Base-by-base conservation (phyloP, 2,797 vertebrate genomes). In the Acanthornis magna region DNA sequence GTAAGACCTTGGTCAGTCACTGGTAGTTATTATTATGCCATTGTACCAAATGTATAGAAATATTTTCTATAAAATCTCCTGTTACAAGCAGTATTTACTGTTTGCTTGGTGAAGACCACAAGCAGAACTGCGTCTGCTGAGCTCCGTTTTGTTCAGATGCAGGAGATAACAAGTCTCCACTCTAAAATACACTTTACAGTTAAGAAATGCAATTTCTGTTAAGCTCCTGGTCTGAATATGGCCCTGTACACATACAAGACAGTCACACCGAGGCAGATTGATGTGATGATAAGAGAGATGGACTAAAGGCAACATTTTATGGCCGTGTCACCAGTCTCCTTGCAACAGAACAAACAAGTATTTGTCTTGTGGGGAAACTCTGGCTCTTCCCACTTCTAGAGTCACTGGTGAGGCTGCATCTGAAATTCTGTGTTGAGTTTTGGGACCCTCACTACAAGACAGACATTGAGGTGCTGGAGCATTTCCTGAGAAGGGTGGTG, bases 201-300 rank as follows among this genome's bases (percentile, higher is more conserved):
- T 90, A 21, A 91, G 85, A 95, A 92, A 45, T 34, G 51, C 70
- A 34, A 20, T 67, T 50, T 68, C 91, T 85, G 81, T 89, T 94
- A n/a, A 93, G 60, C 68, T 85, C 21, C n/a, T 58, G 73, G 23
- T 82, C 76, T 48, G 40, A 92, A 43, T 51, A 13, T 27, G 60
- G 57, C 43, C 68, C 60, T 1, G 1, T 47, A 36, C 4, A 2
- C n/a, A 54, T 23, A 23, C 3, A 4, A 45, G 70, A 11, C 66
- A 68, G 80, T 30, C 7, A 2, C 1, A 2, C 15, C 0, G 2
- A 36, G 80, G 66, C 80, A 87, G 68, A 78, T 27, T 12, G 85
- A 58, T 70, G 50, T 42, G 74, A 5, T 89, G 89, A 85, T 94
- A 57, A 77, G 53, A 60, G 76, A 65, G 36, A 16, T n/a, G 9